Evolutionary conservation across 2,888 invertebrate genomes (phyloP), one percentile per base, ranked within the genome.

Genomic region (Trichacis sp.): DNA sequence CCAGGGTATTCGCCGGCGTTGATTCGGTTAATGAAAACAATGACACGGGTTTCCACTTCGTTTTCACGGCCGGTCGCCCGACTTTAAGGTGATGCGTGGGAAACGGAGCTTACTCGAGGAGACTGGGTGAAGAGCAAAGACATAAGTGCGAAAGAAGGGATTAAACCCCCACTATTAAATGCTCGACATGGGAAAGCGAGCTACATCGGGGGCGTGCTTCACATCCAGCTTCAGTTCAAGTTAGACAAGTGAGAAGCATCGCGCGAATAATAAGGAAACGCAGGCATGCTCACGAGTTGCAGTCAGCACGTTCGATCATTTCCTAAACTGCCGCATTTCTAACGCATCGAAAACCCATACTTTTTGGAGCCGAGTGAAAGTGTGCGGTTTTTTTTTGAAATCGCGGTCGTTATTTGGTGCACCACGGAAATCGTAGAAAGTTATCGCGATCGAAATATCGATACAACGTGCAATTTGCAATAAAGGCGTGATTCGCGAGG

Each of bases 151-250:
- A 75, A 77, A 76, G 77, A 77, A 76, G 75, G 77, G 75, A 76
- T 77, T 71, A 75, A 75, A 73, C 71, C 76, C 75, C 76, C 75
- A 73, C 75, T 75, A 75, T 76, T 75, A 73, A 75, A 75, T 75
- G 64, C 60, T 63, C 69, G 75, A 71, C 71, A 72, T 71, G 76
- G 73, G 74, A 76, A 77, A 76, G 75, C 71, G 59, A 69, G 74
- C 69, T 71, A 72, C 73, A 75, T 73, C 65, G 76, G 77, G 77
- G 76, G 77, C 77, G 76, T 75, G 71, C 72, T 73, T 73, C 68
- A 67, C 66, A 79, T 80, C 75, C 73, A 76, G 76, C 72, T 73
- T 80, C 82, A 81, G 82, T 82, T 68, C 75, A 77, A 78, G 74
- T 79, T 74, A 73, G 75, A 77, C 82, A 78, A 77, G 74, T 73